These are phyloP conservation scores for Serinus canaria DNA, from an alignment of 2,113 vertebrate genomes.

Conservation along the genomic window DNA sequence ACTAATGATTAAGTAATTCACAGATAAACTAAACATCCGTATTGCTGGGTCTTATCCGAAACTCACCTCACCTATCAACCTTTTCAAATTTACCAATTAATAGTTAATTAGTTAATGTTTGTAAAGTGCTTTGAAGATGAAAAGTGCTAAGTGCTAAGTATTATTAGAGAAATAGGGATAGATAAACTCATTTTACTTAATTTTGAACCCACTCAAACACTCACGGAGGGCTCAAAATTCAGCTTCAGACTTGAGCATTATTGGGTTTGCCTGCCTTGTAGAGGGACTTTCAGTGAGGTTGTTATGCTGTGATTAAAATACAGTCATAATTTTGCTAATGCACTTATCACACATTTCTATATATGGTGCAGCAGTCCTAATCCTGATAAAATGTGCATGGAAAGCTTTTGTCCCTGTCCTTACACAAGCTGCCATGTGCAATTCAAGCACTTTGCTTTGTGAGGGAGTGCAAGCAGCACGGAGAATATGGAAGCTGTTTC, in stretches of 20 bases:
- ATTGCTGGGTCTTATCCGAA: slow-evolving; percentile 73
- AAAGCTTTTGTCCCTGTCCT: slow-evolving; percentile 41
- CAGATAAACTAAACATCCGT: slow-evolving; percentile 77
- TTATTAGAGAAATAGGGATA: slow-evolving; percentile 68
- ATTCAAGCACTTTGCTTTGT: background rate
- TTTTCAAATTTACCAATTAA: slow-evolving; percentile 78
- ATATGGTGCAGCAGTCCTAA: slow-evolving; percentile 32
- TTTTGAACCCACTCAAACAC: slow-evolving; percentile 67
- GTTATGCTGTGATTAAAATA: slow-evolving; percentile 47
- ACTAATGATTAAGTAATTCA: slow-evolving; percentile 80
- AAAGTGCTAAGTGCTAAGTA: slow-evolving; percentile 71
- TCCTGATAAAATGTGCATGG: slow-evolving; percentile 32
- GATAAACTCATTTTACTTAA: slow-evolving; percentile 73
- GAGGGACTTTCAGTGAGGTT: background rate
- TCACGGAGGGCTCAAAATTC: slow-evolving; percentile 41
- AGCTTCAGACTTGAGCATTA: slow-evolving; percentile 30
- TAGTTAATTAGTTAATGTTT: slow-evolving; percentile 77
- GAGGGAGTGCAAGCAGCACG: background rate
- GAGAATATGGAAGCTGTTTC: background rate
- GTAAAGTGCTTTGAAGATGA: slow-evolving; percentile 75
- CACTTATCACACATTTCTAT: slow-evolving; percentile 44
- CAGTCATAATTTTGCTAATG: slow-evolving; percentile 54
- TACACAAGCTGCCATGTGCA: background rate
- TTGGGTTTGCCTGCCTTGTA: slow-evolving; percentile 11
- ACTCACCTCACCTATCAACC: slow-evolving; percentile 78